These are phyloP conservation scores for Cryptocheilus praepositus DNA, from an alignment of 2,888 invertebrate species.

Conservation along the genomic window DNA sequence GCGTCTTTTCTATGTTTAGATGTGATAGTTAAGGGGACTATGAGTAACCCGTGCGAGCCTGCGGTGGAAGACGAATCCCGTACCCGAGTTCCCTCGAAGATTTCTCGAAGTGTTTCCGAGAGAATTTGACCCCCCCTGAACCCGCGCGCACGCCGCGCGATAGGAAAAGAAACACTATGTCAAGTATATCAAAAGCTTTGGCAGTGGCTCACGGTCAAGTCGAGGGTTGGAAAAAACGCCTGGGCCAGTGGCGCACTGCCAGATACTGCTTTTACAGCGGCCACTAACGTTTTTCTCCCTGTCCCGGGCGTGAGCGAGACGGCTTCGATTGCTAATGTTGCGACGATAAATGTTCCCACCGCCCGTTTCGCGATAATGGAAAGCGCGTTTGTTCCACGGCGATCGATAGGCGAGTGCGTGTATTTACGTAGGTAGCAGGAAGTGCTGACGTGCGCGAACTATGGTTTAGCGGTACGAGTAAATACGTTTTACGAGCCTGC, in stretches of 20 bases:
- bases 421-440: too few species aligned
- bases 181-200: constrained; percentile 56
- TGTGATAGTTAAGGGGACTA: too few species aligned
- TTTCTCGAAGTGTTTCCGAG: constrained; percentile 35
- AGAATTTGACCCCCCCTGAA: constrained; percentile 51
- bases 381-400: too few species aligned
- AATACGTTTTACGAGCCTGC: too few species aligned
- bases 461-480: too few species aligned
- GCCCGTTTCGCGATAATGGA: neutral
- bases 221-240: constrained; percentile 15
- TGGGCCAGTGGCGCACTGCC: constrained; percentile 35
- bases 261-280: constrained; percentile 16
- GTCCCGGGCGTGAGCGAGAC: constrained; percentile 3
- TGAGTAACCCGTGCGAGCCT: too few species aligned
- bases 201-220: constrained; percentile 58
- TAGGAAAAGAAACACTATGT: constrained; percentile 39
- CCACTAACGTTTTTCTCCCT: neutral
- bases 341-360: neutral
- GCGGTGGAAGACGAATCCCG: neutral
- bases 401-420: too few species aligned
- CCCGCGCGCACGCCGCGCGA: constrained; percentile 15
- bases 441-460: too few species aligned
- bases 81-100: constrained; percentile 9
- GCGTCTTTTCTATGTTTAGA: too few species aligned
- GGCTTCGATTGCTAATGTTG: neutral